phyloP scores from a whole-genome alignment of 2,113 vertebrate genomes.

The Apistogramma diplotaenia region DNA sequence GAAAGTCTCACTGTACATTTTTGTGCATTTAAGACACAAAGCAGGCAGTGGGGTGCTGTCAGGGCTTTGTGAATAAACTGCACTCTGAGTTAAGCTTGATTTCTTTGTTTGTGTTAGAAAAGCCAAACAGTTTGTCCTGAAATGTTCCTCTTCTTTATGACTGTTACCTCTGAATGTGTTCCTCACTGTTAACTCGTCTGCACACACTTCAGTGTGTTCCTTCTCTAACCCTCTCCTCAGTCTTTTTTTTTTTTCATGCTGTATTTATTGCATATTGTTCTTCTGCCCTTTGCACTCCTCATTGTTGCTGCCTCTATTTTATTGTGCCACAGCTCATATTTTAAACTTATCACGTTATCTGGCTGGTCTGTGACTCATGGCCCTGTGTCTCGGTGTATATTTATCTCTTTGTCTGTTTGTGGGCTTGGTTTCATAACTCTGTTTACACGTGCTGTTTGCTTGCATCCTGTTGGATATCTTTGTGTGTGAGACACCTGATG shows the following conservation, averaged over 20 bases:
- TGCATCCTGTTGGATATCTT: background rate
- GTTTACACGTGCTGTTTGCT: background rate
- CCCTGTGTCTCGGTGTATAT: background rate
- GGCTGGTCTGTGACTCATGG: constrained; percentile 12
- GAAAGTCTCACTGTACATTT: background rate
- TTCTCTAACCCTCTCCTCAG: background rate
- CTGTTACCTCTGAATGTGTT: background rate
- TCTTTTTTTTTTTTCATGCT: constrained; percentile 8
- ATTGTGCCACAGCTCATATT: constrained; percentile 13
- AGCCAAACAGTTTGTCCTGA: rapidly evolving
- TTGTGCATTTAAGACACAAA: background rate
- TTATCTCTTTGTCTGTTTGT: background rate
- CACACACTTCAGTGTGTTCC: background rate
- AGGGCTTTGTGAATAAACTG: background rate
- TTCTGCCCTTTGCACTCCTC: background rate
- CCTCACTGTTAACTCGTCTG: background rate
- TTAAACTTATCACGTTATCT: constrained; percentile 21
- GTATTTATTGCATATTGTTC: constrained; percentile 13
- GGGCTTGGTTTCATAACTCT: background rate
- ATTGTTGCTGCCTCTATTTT: constrained; percentile 11
- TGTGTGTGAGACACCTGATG: background rate
- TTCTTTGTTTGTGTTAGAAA: background rate
- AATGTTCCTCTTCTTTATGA: background rate
- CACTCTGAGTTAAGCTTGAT: background rate
- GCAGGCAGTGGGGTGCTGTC: background rate